Evolutionary conservation across 2,797 vertebrate species (phyloP), one percentile per base, ranked within the genome.

Genomic region (Mus minutoides): DNA sequence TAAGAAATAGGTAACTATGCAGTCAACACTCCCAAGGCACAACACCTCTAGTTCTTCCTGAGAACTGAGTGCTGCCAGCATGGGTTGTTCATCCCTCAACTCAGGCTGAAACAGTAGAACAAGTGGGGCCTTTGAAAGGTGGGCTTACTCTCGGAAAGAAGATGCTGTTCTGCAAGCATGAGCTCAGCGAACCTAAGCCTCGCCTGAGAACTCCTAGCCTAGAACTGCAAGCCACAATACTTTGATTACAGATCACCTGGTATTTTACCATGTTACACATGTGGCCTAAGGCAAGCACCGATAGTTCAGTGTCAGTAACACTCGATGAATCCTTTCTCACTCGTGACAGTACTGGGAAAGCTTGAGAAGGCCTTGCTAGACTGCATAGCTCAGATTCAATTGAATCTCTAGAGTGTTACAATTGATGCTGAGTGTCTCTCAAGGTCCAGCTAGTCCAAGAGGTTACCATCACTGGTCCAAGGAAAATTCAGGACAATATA

Each of bases 1-100:
- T 82, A 97, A 95, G 97, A 98, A 94, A 92, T 19, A 3, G 13
- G 16, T 79, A 82, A 97, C 73, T 24, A 31, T 94, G 76, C 91
- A 96, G 69, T 96, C 29, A 78, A 75, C 8, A 89, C 73, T 87
- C 94, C 62, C 19, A 22, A 94, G 80, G 26, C 77, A 88, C 34
- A 16, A 16, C 14, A 67, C 64, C 14, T 62, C 26, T 84, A 79
- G 3, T 88, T 93, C 49, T 54, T 92, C 17, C 75, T 62, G 43
- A 87, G 86, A 78, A 88, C 52, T 29, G 69, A 49, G 49, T 62
- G 21, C 14, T n/a, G 10, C 49, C 26, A 67, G 34, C 34, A 46
- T 31, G 40, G 5, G 67, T n/a, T 86, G 17, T 31, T 49, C 88
- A 34, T 24, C 37, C 89, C 29, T 46, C 73, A 78, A 54, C 52